Conservation (phyloP, 1,140 invertebrate genomes). For the Meteorus sp. region DNA sequence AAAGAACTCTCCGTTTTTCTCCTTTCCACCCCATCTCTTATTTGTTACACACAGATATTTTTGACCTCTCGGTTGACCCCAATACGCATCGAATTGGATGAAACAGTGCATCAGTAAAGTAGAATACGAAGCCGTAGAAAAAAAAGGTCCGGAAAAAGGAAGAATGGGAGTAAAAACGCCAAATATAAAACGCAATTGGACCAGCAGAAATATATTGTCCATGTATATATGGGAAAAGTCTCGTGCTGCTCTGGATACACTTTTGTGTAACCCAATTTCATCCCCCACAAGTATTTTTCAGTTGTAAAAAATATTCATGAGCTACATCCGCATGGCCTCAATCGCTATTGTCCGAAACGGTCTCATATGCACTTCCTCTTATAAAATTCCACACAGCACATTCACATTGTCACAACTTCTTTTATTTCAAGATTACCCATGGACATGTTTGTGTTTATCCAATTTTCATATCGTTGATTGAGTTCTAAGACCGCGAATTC, state of each 20-base stretch:
- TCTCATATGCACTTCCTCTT: neutral
- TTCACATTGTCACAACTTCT: no score
- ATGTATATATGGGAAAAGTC: no score
- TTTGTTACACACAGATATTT: no score
- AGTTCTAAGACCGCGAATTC: no score
- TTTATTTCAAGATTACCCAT: no score
- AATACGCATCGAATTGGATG: neutral
- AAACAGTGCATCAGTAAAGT: neutral
- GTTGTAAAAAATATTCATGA: constrained; percentile 16
- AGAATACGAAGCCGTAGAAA: neutral
- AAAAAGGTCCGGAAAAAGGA: neutral
- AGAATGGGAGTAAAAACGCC: neutral
- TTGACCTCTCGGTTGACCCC: neutral
- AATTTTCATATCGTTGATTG: no score
- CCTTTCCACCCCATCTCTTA: no score
- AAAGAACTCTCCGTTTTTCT: no score
- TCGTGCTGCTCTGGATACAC: neutral
- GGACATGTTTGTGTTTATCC: no score
- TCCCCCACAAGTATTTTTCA: neutral
- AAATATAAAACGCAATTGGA: neutral
- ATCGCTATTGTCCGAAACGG: neutral
- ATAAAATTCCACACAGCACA: no score
- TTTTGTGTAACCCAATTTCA: constrained; percentile 9
- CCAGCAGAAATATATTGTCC: neutral
- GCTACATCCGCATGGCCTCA: constrained; percentile 3